Evolutionary conservation across 2,113 vertebrate species (phyloP), one percentile per base, ranked within the genome.

Genomic region (Lutjanus erythropterus): DNA sequence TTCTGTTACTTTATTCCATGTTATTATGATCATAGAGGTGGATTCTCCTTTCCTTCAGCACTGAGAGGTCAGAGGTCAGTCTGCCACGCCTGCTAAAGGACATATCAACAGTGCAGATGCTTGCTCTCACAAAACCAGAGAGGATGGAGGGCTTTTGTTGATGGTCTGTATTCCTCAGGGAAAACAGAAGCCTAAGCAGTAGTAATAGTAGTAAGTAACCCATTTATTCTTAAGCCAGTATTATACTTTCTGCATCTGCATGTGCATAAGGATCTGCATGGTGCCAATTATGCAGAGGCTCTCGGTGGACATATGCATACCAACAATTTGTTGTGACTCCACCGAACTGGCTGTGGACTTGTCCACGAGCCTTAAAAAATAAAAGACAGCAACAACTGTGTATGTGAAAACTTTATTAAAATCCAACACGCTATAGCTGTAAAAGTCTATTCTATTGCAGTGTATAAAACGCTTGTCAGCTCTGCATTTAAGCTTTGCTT

Each of bases 11-110:
- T 60, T 47, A 33, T 25, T 42, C 4, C 3, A 25, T 59, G 33
- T 61, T 27, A 19, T 1, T 35, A 11, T 71, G 37, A 71, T 44
- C 21, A 47, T 11, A 33, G 19, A 21, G 15, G 49, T 3, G 15
- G 71, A 46, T 49, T 41, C 11, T 68, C 18, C 44, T 61, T 78
- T 25, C 2, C 33, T 18, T 50, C 29, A 18, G 7, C 11, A 44
- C 61, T 25, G 41, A 56, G 27, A 64, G 64, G 72, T 82, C 79
- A 71, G 37, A 75, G 55, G 72, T 80, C 64, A 64, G 9, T 3
- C 37, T 67, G 12, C 42, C 14, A 19, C 53, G 25, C n/a, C 47
- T 23, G 14, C 42, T 18, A 11, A 6, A 44, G 19, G 18, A 6
- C 53, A 33, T 10, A 73, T 27, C 27, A 50, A 27, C 2, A 65